phyloP scores from a whole-genome alignment of 2,797 vertebrate species.

The Hephaestus fuliginosus region DNA sequence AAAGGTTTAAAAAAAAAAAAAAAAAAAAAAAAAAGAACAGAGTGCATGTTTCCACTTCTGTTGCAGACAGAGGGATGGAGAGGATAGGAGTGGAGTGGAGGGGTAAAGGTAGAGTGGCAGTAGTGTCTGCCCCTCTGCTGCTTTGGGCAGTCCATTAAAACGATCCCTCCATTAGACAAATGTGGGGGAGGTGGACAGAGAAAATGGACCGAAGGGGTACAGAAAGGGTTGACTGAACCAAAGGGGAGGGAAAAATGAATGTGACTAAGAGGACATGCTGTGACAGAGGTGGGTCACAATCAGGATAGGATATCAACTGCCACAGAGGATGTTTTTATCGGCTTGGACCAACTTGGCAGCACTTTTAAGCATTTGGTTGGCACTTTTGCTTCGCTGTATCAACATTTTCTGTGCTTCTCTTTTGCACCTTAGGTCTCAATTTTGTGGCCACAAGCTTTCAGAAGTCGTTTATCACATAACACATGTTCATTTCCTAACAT shows the following conservation, averaged over 20 bases:
- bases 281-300: slow-evolving; percentile 57
- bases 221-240: slow-evolving; percentile 75
- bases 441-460: slow-evolving; percentile 1
- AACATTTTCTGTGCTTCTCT: slow-evolving; percentile 23
- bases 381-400: slow-evolving; percentile 30
- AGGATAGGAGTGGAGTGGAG: slow-evolving; percentile 62
- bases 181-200: slow-evolving; percentile 74
- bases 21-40: slow-evolving; percentile 34
- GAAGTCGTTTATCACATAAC: background rate
- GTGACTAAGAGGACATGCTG: slow-evolving; percentile 61
- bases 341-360: slow-evolving; percentile 52
- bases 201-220: slow-evolving; percentile 73
- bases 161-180: slow-evolving; percentile 81
- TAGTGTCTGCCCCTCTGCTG: slow-evolving; percentile 66
- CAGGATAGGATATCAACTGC: slow-evolving; percentile 65
- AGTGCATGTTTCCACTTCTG: slow-evolving; percentile 65
- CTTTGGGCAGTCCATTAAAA: slow-evolving; percentile 82
- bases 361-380: slow-evolving; percentile 41
- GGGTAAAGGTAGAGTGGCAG: slow-evolving; percentile 74
- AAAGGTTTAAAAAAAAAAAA: slow-evolving; percentile 56
- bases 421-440: slow-evolving; percentile 11
- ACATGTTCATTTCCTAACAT: slow-evolving; percentile 31
- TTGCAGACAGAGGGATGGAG: slow-evolving; percentile 63
- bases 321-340: slow-evolving; percentile 63
- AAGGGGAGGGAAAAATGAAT: slow-evolving; percentile 54